phyloP scores from a whole-genome alignment of 2,797 vertebrate species.

The Acanthis flammea region DNA sequence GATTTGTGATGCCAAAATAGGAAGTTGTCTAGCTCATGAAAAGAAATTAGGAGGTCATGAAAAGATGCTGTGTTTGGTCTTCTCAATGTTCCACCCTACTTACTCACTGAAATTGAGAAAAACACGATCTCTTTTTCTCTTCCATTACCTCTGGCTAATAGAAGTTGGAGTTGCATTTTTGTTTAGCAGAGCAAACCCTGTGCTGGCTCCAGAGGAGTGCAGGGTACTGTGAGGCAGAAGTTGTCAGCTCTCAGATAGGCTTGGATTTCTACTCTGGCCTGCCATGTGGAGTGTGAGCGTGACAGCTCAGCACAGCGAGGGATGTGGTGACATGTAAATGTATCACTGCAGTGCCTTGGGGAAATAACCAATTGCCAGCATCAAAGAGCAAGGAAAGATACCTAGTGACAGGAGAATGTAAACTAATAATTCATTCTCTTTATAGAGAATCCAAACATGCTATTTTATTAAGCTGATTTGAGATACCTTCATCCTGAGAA shows the following conservation, averaged over 20 bases:
- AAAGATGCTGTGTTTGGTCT: neutral
- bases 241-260: neutral
- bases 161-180: neutral
- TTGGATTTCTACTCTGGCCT: neutral
- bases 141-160: neutral
- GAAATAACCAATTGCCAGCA: conserved; percentile 54
- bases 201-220: neutral
- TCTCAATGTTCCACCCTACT: neutral
- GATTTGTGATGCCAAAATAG: neutral
- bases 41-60: neutral
- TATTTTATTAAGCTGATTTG: conserved; percentile 37
- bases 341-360: conserved; percentile 4
- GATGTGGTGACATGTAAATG: conserved; percentile 10
- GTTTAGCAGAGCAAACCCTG: neutral
- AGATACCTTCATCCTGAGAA: conserved; percentile 30
- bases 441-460: conserved; percentile 42
- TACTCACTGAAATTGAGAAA: neutral
- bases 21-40: neutral
- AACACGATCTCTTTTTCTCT: neutral
- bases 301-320: neutral
- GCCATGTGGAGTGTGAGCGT: neutral
- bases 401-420: conserved; percentile 38
- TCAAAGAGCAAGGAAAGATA: conserved; percentile 43
- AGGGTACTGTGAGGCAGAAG: neutral
- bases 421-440: conserved; percentile 67